Evolutionary conservation across 2,113 vertebrate genomes (phyloP), one percentile per base, ranked within the genome.

Genomic region (Leucoraja erinaceus): DNA sequence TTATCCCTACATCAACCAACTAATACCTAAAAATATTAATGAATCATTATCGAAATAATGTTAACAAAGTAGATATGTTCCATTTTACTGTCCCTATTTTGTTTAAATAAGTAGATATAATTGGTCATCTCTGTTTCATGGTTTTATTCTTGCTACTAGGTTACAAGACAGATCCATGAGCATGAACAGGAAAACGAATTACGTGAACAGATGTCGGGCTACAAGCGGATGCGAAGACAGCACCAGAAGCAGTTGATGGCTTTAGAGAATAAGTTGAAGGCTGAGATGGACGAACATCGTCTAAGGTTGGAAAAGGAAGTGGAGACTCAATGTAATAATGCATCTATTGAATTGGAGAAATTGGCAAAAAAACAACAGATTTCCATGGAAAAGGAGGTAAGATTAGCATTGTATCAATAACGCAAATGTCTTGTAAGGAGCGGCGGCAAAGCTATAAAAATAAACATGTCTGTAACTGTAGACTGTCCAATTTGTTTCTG

Each of bases 161-260:
- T 99, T 96, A 99, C 99, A 96, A 98, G 98, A 95, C 98, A 99
- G 97, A 99, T 99, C 97, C 98, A 99, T 94, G 99, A 99, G 96
- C 99, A 99, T 97, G 98, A 99, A 97, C 99, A 99, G 97, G 99
- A 99, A 96, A 99, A 98, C 95, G 99, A 99, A 97, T 97, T 99
- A 96, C 98, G 99, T 94, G 98, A 99, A 97, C 99, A 99, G 98
- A 99, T 99, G 98, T 99, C 99, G 94, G 98, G 98, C 95, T 99
- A 99, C 97, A 99, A 99, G 96, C 98, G 99, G 96, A 99, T 99
- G 98, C 97, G 98, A 95, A 98, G 98, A 96, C 99, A 99, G 97
- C 99, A 99, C 97, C 99, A 99, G 98, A 99, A 99, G 97, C 99
- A 99, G 98, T 98, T 99, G 97, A 99, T 99, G 95, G 99, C 99